These are phyloP conservation scores for Camponotus floridanus DNA, from an alignment of 1,140 invertebrate species.

Conservation along the genomic window DNA sequence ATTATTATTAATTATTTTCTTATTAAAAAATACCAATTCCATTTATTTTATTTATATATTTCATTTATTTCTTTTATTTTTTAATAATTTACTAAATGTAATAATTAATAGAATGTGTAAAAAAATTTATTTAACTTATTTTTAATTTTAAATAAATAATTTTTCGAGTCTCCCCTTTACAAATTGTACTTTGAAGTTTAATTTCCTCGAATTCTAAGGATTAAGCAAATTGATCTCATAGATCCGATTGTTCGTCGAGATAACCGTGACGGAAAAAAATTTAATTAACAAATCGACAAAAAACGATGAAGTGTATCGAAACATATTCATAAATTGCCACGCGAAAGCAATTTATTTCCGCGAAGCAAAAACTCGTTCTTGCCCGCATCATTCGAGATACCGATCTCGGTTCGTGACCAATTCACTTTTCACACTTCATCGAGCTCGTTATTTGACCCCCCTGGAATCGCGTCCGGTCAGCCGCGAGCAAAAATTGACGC, in stretches of 20 bases:
- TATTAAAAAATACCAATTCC: not conserved
- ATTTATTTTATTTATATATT: too few species aligned
- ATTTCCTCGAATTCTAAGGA: not conserved
- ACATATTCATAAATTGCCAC: slow-evolving; percentile 45
- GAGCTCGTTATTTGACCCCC: slow-evolving; percentile 5
- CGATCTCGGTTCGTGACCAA: slow-evolving; percentile 57
- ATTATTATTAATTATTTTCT: not conserved
- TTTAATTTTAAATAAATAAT: not conserved
- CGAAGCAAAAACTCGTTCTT: not conserved
- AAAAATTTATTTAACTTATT: not conserved
- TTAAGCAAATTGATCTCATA: not conserved
- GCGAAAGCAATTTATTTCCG: slow-evolving; percentile 34
- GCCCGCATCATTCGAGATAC: slow-evolving; percentile 31
- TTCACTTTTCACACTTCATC: slow-evolving; percentile 60
- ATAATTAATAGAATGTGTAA: slow-evolving; percentile 16
- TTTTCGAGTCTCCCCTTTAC: not conserved
- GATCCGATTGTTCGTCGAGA: slow-evolving; percentile 18
- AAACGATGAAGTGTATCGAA: slow-evolving; percentile 42
- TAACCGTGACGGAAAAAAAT: slow-evolving; percentile 1
- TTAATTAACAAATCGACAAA: slow-evolving; percentile 35
- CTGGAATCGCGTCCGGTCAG: slow-evolving; percentile 11
- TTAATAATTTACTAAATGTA: not conserved
- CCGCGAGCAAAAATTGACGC: not conserved
- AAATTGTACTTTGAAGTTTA: not conserved
- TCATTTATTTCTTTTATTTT: not conserved